Conservation (phyloP, 2,888 invertebrate species). For the Eustalomyia histrio region DNA sequence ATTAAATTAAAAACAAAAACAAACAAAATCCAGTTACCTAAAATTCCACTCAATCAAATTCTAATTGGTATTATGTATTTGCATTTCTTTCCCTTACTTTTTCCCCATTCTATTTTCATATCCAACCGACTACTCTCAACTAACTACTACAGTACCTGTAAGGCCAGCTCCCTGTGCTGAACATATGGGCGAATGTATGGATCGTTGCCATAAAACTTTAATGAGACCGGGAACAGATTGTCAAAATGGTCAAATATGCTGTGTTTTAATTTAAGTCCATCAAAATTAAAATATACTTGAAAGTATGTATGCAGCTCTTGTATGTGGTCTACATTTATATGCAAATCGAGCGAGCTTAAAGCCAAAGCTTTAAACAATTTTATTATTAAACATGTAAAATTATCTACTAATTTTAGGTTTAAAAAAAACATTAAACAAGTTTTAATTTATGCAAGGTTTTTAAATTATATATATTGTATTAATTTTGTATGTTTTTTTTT, state of each 20-base stretch:
- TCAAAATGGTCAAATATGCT: conserved; percentile 74
- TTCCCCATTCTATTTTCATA: conserved; percentile 40
- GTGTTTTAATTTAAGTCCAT: conserved; percentile 72
- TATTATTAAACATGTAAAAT: conserved; percentile 15
- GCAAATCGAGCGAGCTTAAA: conserved; percentile 6
- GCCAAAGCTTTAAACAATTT: conserved; percentile 26
- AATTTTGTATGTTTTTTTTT: conserved; percentile 30
- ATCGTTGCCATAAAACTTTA: conserved; percentile 71
- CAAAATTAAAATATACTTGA: not conserved
- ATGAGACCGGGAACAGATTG: conserved; percentile 76
- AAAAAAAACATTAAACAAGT: not conserved
- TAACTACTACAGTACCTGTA: conserved; percentile 72
- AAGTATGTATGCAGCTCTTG: conserved; percentile 14
- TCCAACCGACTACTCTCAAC: conserved; percentile 36
- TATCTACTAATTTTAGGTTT: conserved; percentile 16
- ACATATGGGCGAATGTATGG: conserved; percentile 76
- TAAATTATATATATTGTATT: conserved; percentile 37
- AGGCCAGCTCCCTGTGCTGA: conserved; percentile 76
- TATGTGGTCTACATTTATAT: not conserved
- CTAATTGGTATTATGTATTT: conserved; percentile 56
- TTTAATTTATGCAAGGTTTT: conserved; percentile 20
- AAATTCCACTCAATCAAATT: conserved; percentile 28
- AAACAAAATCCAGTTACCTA: conserved; percentile 28
- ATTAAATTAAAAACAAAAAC: too few relatives aligned
- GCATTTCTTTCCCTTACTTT: conserved; percentile 54